Base-by-base conservation (phyloP, 2,888 invertebrate species). In the Actias luna region DNA sequence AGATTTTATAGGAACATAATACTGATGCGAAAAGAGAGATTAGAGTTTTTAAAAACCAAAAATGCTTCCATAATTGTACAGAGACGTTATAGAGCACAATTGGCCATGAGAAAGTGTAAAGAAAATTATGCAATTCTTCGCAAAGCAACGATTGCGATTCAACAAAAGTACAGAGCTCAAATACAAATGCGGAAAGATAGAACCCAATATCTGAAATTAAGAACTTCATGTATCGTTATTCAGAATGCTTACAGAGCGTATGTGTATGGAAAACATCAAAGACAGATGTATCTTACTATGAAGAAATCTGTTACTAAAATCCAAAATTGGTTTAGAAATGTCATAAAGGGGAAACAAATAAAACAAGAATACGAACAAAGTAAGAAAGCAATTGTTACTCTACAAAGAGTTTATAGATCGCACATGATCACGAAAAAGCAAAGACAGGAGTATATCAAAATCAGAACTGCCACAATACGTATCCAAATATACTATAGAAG, bases 281-380 rank as follows among this genome's bases (percentile, higher is more conserved):
- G 84, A 65, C 64, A 74, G 33, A 64, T 71, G 1, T 93, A 83
- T 69, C 52, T 85, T 1, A 63, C 73, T 50, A 76, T 84, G 50
- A 89, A 85, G 75, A 64, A 77, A 31, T 82, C 90, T 5, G 83
- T 80, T 5, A 63, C 84, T 0, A 79, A 69, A 64, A 87, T 94
- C 52, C 94, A 94, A 75, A 72, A 67, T 7, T 92, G 91, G 89
- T 94, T 89, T 73, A 87, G 89, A 73, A 79, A 71, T 64, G 74
- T 73, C 52, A 80, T 73, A 66, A 78, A 75, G 68, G 73, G 76
- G 16, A 78, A 76, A 69, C 68, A 75, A 68, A 64, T 81, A 1
- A 77, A 80, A 70, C 69, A 80, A 39, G 67, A 81, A 60, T 89
- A 79, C 66, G 69, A 78, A 60, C 69, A 76, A 46, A 71, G 74